Evolutionary conservation across 2,113 vertebrate species (phyloP).

Genomic region (Sebastes fasciatus): DNA sequence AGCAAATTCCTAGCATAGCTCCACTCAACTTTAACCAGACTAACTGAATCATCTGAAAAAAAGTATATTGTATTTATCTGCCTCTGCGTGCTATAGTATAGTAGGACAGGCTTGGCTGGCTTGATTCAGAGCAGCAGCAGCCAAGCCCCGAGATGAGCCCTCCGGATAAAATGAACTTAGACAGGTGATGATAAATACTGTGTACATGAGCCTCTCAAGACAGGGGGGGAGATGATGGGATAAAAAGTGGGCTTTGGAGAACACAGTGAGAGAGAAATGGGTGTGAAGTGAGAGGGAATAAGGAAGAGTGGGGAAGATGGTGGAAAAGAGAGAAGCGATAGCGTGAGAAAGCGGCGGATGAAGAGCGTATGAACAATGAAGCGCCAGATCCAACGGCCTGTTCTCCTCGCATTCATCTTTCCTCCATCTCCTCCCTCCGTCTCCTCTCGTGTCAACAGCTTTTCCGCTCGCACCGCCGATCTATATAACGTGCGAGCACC

Average conservation of each 20-base stretch:
- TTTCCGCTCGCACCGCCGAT: conserved; percentile 18
- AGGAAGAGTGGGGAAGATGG: background rate
- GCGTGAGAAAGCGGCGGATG: conserved; percentile 15
- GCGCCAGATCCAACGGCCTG: background rate
- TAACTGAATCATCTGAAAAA: background rate
- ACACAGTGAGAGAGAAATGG: conserved; percentile 23
- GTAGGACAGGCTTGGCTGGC: conserved; percentile 1
- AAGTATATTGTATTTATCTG: background rate
- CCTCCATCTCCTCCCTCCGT: conserved; percentile 13
- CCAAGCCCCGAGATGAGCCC: conserved; percentile 33
- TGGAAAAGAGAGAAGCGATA: background rate
- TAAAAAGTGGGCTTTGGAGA: conserved; percentile 49
- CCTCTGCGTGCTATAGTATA: background rate
- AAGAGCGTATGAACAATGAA: conserved; percentile 17
- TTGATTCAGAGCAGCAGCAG: conserved; percentile 21
- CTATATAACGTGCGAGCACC: conserved; percentile 24
- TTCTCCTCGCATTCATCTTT: conserved; percentile 37
- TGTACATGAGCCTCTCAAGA: conserved; percentile 47
- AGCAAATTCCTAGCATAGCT: conserved; percentile 3
- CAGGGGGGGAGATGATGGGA: conserved; percentile 31
- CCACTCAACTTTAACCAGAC: background rate
- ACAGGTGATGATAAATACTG: conserved; percentile 71
- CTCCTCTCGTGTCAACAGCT: conserved; percentile 40
- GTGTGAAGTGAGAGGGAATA: background rate
- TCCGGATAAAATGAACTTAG: conserved; percentile 61